Evolutionary conservation across 2,113 vertebrate species (phyloP).

Genomic region (Rhinichthys klamathensis): DNA sequence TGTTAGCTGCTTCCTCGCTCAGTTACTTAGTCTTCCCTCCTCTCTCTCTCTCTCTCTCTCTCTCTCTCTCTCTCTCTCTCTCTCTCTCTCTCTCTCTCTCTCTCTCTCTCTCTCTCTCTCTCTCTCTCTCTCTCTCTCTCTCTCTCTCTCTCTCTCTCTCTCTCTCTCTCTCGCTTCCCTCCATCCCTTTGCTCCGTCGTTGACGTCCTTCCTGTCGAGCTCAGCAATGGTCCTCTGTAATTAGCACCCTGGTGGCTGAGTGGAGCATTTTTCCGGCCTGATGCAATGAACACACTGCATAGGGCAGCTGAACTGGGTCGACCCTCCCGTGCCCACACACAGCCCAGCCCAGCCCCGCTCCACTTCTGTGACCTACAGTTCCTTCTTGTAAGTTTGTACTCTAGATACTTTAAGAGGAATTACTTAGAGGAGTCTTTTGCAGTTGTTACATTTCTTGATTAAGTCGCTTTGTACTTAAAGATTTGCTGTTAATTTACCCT

Average conservation of each 20-base stretch:
- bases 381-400: background rate
- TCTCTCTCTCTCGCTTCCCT: background rate
- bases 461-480: no score
- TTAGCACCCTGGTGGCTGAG: conserved; percentile 78
- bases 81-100: background rate
- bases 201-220: conserved; percentile 73
- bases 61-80: background rate
- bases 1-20: background rate
- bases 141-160: background rate
- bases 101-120: background rate
- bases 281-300: conserved; percentile 65
- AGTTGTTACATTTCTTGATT: background rate
- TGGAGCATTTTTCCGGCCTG: conserved; percentile 76
- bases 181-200: conserved; percentile 48
- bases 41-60: background rate
- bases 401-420: background rate
- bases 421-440: background rate
- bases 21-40: background rate
- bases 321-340: conserved; percentile 18
- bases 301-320: conserved; percentile 50
- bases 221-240: conserved; percentile 78
- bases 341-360: background rate
- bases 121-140: background rate
- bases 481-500: no score
- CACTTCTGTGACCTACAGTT: background rate